Evolutionary conservation across 2,888 invertebrate genomes (phyloP).

Genomic region (Pterostichus madidus): DNA sequence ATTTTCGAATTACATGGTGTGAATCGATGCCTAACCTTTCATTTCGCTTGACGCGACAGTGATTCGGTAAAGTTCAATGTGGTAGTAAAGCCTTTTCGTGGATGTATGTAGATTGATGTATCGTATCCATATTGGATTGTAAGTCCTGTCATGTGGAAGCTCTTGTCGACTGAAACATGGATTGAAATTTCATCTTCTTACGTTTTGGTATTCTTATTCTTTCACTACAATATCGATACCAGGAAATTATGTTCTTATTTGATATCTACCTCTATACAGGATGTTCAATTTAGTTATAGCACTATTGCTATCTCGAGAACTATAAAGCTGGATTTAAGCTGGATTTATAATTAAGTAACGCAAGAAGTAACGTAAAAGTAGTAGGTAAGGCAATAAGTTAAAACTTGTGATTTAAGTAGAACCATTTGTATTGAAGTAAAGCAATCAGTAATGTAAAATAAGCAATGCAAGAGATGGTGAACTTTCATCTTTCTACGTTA

Average conservation of each 20-base stretch:
- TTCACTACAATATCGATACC: constrained; percentile 29
- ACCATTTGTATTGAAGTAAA: no score
- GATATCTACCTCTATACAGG: background rate
- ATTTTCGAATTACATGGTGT: no score
- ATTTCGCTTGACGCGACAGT: constrained; percentile 1
- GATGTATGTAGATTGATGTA: constrained; percentile 3
- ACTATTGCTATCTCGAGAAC: no score
- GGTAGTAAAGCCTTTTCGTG: background rate
- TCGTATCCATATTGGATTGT: constrained; percentile 39
- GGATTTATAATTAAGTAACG: no score
- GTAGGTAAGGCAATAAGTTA: no score
- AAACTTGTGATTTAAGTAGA: no score
- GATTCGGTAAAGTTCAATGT: constrained; percentile 15
- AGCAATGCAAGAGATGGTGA: no score
- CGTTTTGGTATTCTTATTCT: constrained; percentile 32
- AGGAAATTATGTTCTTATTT: background rate
- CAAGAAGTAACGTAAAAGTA: no score
- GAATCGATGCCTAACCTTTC: background rate
- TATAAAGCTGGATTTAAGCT: no score
- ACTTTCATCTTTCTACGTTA: no score
- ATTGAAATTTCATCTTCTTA: constrained; percentile 45
- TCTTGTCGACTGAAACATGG: constrained; percentile 44
- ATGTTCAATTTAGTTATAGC: no score
- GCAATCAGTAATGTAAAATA: no score
- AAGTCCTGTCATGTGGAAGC: constrained; percentile 17